Conservation (phyloP, 2,797 vertebrate genomes). For the Mus spretus region DNA sequence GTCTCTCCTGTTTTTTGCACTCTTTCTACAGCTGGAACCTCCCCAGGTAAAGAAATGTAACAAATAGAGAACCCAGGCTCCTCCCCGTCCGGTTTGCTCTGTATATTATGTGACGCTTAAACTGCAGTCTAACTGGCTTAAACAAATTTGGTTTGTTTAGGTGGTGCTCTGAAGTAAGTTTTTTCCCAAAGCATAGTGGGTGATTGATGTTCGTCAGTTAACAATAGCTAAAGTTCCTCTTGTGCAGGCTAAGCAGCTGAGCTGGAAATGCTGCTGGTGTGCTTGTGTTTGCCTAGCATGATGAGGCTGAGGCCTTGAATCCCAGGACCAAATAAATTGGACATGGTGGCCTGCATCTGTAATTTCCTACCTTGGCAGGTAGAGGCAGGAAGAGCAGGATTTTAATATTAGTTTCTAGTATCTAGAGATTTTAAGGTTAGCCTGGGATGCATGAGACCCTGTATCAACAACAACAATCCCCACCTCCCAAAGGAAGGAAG, state of each 20-base stretch:
- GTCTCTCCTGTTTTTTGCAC: background rate
- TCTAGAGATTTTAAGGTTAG: background rate
- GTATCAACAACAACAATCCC: background rate
- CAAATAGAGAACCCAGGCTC: background rate
- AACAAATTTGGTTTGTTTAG: background rate
- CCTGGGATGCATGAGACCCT: background rate
- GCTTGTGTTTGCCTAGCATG: background rate
- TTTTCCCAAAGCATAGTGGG: background rate
- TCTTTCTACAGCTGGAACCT: background rate
- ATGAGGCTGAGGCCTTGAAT: background rate
- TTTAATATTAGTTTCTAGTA: background rate
- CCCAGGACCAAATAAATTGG: background rate
- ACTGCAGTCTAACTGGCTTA: background rate
- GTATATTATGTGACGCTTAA: too few species aligned
- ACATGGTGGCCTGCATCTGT: background rate
- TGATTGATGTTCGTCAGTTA: background rate
- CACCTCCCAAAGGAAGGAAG: too few species aligned
- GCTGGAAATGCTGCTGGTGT: background rate
- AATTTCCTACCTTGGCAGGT: background rate
- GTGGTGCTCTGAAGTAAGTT: background rate
- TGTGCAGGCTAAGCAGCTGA: conserved; percentile 1
- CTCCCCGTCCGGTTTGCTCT: background rate
- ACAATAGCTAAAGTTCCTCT: background rate
- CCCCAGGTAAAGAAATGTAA: conserved; percentile 30
- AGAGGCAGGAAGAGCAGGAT: background rate